A percentile compares a stretch with the other conserved stretches of the same genome.
These are phyloP conservation scores for Sisor rabdophorus DNA, from an alignment of 2,113 vertebrate genomes.

Conservation along the genomic window DNA sequence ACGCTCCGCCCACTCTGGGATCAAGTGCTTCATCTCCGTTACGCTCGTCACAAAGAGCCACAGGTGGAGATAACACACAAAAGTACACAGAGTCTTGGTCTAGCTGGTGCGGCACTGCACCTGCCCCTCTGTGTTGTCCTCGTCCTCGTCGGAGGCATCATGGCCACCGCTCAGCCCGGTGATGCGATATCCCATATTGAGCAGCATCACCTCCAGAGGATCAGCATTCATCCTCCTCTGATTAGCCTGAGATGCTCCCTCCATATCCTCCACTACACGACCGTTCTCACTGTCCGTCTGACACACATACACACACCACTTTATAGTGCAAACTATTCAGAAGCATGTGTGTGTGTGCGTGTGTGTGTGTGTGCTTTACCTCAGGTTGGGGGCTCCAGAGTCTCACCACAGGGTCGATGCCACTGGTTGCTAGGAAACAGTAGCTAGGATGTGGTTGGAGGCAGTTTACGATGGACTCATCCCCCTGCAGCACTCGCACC, in stretches of 20 bases:
- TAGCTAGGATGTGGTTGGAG: slow-evolving; percentile 96
- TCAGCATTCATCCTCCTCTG: slow-evolving; percentile 96
- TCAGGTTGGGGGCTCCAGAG: slow-evolving; percentile 95
- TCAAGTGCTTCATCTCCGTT: slow-evolving; percentile 11
- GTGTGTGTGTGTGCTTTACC: slow-evolving; percentile 62
- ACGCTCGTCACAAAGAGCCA: slow-evolving; percentile 58
- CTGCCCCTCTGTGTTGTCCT: slow-evolving; percentile 93
- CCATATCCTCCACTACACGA: slow-evolving; percentile 95
- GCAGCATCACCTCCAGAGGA: slow-evolving; percentile 94
- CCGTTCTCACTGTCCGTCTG: slow-evolving; percentile 82
- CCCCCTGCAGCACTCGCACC: slow-evolving; percentile 91
- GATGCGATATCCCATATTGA: slow-evolving; percentile 99
- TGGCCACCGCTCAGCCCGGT: slow-evolving; percentile 86
- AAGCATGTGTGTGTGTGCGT: not conserved
- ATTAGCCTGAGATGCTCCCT: slow-evolving; percentile 92
- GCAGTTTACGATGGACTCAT: slow-evolving; percentile 97
- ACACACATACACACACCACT: slow-evolving; percentile 7
- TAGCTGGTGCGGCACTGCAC: slow-evolving; percentile 98
- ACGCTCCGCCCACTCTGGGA: not conserved
- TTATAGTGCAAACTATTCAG: not conserved
- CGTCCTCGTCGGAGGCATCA: slow-evolving; percentile 89
- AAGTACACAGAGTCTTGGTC: slow-evolving; percentile 56
- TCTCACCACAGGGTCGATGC: slow-evolving; percentile 93
- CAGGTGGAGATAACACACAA: slow-evolving; percentile 50
- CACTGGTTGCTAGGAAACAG: slow-evolving; percentile 96